A percentile compares a stretch with the other conserved stretches of the same genome.
These are phyloP conservation scores for Trochalopteron elliotii DNA, from an alignment of 2,113 vertebrate genomes.

Conservation along the genomic window DNA sequence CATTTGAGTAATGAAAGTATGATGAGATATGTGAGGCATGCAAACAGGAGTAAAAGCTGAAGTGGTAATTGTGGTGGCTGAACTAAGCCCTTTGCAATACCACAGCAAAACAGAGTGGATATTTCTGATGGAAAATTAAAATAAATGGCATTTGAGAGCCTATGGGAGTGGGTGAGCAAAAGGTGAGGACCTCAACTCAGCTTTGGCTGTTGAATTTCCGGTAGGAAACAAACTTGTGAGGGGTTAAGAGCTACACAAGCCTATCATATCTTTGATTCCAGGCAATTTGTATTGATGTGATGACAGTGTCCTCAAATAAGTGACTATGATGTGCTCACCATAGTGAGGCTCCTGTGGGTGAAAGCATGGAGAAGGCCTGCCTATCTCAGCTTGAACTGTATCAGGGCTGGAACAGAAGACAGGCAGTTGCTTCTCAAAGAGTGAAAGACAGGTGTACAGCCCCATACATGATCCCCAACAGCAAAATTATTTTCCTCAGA, in stretches of 20 bases:
- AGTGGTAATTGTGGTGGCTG: neutral
- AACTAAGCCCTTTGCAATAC: neutral
- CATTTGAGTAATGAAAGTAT: neutral
- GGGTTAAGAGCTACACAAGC: neutral
- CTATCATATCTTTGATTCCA: neutral
- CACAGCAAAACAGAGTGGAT: neutral
- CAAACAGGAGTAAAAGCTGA: neutral
- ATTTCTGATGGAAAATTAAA: neutral
- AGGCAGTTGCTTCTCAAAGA: neutral
- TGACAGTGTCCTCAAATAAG: neutral
- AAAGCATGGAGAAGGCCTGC: neutral
- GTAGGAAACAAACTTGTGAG: neutral
- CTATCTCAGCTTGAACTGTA: neutral
- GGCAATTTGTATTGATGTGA: neutral
- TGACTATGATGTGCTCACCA: neutral
- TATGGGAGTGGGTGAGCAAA: neutral
- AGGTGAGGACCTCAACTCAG: neutral
- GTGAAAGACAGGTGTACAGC: neutral
- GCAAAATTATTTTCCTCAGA: neutral
- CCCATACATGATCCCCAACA: neutral
- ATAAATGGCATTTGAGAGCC: neutral
- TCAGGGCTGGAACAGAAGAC: neutral
- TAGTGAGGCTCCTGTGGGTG: neutral
- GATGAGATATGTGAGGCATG: neutral
- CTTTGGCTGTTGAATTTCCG: neutral